These are phyloP conservation scores for Mionectes macconnelli DNA, from an alignment of 2,113 vertebrate species.

Conservation along the genomic window DNA sequence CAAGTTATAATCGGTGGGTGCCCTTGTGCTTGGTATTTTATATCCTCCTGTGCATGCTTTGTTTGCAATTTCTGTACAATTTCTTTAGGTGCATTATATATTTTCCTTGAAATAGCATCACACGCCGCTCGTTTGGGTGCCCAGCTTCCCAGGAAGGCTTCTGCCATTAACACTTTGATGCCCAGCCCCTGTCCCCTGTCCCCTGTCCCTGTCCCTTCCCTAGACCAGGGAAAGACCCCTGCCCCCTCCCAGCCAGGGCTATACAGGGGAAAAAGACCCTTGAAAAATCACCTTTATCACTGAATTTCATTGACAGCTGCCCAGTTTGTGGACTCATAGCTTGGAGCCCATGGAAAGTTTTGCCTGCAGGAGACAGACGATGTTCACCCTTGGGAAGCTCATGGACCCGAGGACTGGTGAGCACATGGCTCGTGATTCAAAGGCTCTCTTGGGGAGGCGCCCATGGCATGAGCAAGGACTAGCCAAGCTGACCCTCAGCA, in stretches of 20 bases:
- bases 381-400: background rate
- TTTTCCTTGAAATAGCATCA: slow-evolving; percentile 41
- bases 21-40: slow-evolving; percentile 51
- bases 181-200: background rate
- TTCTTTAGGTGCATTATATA: slow-evolving; percentile 47
- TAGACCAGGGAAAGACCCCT: fast-evolving
- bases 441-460: background rate
- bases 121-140: fast-evolving
- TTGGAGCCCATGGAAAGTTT: background rate
- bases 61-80: slow-evolving; percentile 55
- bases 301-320: background rate
- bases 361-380: background rate
- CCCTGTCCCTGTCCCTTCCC: background rate
- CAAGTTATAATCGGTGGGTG: slow-evolving; percentile 50
- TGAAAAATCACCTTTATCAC: background rate
- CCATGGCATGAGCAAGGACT: background rate
- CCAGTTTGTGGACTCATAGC: background rate
- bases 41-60: slow-evolving; percentile 48
- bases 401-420: fast-evolving
- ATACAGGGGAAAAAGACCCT: background rate
- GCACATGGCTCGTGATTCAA: fast-evolving
- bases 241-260: background rate
- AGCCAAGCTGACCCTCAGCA: background rate
- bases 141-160: background rate
- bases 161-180: background rate